Conservation (phyloP, 2,113 vertebrate species). For the Ameiurus melas region DNA sequence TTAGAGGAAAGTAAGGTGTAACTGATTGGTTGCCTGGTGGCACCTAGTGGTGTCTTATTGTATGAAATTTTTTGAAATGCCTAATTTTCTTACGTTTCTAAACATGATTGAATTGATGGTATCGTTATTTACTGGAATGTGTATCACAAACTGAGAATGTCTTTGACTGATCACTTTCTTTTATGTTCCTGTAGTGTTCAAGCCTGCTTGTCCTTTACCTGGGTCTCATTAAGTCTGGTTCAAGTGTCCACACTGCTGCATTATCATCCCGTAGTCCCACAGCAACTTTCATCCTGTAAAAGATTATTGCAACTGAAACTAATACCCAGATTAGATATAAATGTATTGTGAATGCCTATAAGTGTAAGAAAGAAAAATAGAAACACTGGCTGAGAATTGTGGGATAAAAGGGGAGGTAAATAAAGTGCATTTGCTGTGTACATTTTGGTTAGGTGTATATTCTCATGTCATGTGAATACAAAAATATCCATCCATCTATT, state of each 20-base stretch:
- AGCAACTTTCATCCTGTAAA: neutral
- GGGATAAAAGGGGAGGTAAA: neutral
- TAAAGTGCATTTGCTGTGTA: neutral
- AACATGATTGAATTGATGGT: neutral
- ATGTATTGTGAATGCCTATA: neutral
- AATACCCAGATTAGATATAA: neutral
- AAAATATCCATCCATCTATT: neutral
- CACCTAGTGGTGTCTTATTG: conserved; percentile 20
- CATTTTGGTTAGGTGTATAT: neutral
- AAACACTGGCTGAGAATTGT: neutral
- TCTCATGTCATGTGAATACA: neutral
- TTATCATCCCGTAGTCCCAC: conserved; percentile 19
- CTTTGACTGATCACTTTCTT: neutral
- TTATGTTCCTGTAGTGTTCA: conserved; percentile 20
- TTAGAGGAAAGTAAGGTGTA: neutral
- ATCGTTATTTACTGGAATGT: neutral
- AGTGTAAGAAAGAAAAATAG: neutral
- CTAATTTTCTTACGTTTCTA: neutral
- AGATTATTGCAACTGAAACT: neutral
- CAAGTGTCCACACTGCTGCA: conserved; percentile 21
- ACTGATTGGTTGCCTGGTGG: neutral
- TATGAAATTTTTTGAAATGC: neutral
- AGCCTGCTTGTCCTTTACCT: conserved; percentile 1
- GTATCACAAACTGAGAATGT: neutral
- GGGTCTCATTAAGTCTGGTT: neutral